Conservation (phyloP, 2,113 vertebrate genomes). For the Zonotrichia leucophrys region DNA sequence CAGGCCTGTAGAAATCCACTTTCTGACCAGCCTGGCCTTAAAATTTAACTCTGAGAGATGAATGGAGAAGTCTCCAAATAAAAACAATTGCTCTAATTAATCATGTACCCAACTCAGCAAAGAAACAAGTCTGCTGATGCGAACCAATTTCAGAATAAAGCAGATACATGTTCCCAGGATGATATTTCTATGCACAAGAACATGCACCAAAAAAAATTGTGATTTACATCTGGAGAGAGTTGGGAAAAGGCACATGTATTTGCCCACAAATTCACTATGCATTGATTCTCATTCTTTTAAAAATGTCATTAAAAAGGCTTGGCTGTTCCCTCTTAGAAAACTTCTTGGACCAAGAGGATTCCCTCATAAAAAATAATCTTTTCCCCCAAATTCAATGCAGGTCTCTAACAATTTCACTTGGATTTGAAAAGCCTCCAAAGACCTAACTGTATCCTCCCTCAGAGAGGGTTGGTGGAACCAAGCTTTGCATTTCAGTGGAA, state of each 20-base stretch:
- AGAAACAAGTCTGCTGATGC: neutral
- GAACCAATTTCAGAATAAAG: conserved; percentile 13
- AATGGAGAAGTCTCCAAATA: neutral
- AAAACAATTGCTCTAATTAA: neutral
- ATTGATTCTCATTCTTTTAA: neutral
- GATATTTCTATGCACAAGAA: neutral
- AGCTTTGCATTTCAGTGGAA: neutral
- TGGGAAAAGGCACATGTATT: neutral
- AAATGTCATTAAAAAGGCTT: neutral
- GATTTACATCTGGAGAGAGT: neutral
- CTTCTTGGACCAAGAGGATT: neutral
- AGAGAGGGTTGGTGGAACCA: accelerated
- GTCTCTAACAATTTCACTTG: neutral
- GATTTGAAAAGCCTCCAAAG: neutral
- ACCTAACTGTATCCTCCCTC: neutral
- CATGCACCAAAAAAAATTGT: accelerated
- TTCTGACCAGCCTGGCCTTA: neutral
- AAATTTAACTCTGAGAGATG: neutral
- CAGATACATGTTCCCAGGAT: neutral
- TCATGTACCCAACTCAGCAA: neutral
- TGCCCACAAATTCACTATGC: neutral
- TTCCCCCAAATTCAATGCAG: neutral
- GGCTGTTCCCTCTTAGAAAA: neutral
- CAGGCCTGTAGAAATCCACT: neutral
- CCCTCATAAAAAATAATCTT: neutral